Percentiles rank a stretch among this genome's conserved stretches.
Conservation (phyloP, 1,140 invertebrate genomes). For the Drosophila pallidifrons region DNA sequence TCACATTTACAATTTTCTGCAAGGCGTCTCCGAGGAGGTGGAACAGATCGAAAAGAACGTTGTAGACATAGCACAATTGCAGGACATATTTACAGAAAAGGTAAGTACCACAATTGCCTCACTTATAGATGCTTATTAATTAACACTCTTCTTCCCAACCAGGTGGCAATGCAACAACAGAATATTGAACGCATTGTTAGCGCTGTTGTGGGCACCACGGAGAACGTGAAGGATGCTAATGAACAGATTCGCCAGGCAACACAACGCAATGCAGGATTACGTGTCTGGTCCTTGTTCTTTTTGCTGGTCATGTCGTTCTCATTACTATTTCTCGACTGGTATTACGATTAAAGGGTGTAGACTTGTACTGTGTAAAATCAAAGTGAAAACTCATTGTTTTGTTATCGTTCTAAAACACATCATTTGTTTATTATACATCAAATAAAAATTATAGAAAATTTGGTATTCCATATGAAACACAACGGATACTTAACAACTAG, state of each 20-base stretch:
- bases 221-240: slow-evolving; percentile 98
- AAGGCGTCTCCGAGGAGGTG: slow-evolving; percentile 91
- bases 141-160: slow-evolving; percentile 9
- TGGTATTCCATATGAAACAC: slow-evolving; percentile 18
- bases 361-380: slow-evolving; percentile 7
- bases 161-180: slow-evolving; percentile 94
- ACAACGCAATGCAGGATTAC: slow-evolving; percentile 96
- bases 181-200: slow-evolving; percentile 96
- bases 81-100: slow-evolving; percentile 98
- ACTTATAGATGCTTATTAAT: not conserved
- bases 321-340: slow-evolving; percentile 98
- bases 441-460: slow-evolving; percentile 27
- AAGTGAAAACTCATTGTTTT: slow-evolving; percentile 42
- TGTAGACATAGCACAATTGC: slow-evolving; percentile 97
- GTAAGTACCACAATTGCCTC: slow-evolving; percentile 85
- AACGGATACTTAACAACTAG: not conserved
- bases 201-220: slow-evolving; percentile 95
- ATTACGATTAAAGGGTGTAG: slow-evolving; percentile 92
- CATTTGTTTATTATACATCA: slow-evolving; percentile 46
- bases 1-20: slow-evolving; percentile 93
- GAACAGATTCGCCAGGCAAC: slow-evolving; percentile 98
- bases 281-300: slow-evolving; percentile 98
- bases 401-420: slow-evolving; percentile 47
- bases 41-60: slow-evolving; percentile 96
- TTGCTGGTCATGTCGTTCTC: slow-evolving; percentile 98